Evolutionary conservation across 2,113 vertebrate genomes (phyloP), one percentile per base, ranked within the genome.

Genomic region (Sorex fumeus): DNA sequence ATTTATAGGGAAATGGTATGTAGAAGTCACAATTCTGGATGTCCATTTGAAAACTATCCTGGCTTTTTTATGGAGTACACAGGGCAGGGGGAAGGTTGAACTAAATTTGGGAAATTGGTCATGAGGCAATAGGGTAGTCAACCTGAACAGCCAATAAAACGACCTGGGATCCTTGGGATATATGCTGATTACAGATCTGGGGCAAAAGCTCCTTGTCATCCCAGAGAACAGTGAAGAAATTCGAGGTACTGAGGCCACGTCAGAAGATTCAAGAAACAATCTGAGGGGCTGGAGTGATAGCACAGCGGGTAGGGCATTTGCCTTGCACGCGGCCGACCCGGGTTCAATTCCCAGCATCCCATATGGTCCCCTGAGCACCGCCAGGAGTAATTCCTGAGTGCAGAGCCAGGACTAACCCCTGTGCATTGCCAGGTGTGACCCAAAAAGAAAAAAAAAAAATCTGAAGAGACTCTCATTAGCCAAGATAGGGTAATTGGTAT

Each of bases 21-120:
- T 79, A 36, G 66, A 78, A 79, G 34, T 74, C 47, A 67, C 2
- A 34, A n/a, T 47, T 69, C 57, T 69, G 53, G 27, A 36, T 80
- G 19, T 88, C 43, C 67, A 7, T 91, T 84, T 88, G 67, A 80
- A 84, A 84, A 47, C 47, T 25, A 57, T n/a, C 43, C 62, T 72
- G 74, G 75, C 57, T 83, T 74, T 67, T 66, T 25, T 30, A 7
- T 40, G 32, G 64, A 91, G 43, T 53, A 66, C 8, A 16, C 43
- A 88, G 84, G 62, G 36, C 34, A 78, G n/a, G 53, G 5, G 8
- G 36, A 23, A 21, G 8, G 70, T 13, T 45, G 32, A 83, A 3
- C 43, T 16, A 28, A 66, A 67, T 78, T 78, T 10, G 64, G 83
- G 50, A 83, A 53, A 27, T 13, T 34, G 64, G 28, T 53, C 71